These are phyloP conservation scores for Hemibagrus guttatus DNA, from an alignment of 2,797 vertebrate genomes.

Conservation along the genomic window DNA sequence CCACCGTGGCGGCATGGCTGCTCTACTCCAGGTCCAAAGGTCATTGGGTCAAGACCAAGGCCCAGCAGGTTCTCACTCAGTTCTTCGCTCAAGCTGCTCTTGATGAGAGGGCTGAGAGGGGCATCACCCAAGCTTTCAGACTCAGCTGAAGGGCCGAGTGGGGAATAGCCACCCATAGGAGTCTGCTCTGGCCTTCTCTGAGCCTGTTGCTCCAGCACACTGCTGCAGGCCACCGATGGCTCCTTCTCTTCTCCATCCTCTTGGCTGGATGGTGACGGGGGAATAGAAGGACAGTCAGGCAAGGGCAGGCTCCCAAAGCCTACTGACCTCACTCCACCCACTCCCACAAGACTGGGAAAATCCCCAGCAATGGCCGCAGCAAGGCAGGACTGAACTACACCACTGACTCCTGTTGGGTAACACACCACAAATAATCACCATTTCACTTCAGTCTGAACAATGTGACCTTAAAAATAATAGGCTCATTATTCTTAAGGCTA, in stretches of 20 bases:
- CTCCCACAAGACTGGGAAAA: slow-evolving; percentile 71
- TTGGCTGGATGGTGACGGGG: slow-evolving; percentile 76
- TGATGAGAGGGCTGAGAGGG: slow-evolving; percentile 86
- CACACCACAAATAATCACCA: slow-evolving; percentile 3
- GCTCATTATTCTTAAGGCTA: not conserved
- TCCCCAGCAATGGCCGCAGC: slow-evolving; percentile 69
- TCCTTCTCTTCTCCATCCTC: slow-evolving; percentile 79
- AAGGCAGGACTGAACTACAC: slow-evolving; percentile 72
- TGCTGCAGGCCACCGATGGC: slow-evolving; percentile 56
- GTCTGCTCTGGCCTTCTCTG: slow-evolving; percentile 60
- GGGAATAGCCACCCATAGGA: slow-evolving; percentile 68
- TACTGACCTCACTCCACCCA: slow-evolving; percentile 61
- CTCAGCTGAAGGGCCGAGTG: slow-evolving; percentile 76
- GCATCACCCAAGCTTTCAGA: slow-evolving; percentile 82
- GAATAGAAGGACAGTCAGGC: slow-evolving; percentile 73
- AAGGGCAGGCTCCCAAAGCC: slow-evolving; percentile 67
- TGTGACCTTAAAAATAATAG: not conserved
- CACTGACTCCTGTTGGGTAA: slow-evolving; percentile 56
- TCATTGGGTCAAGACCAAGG: slow-evolving; percentile 79
- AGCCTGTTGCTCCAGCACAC: slow-evolving; percentile 58
- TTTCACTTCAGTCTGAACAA: not conserved
- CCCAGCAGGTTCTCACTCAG: slow-evolving; percentile 85
- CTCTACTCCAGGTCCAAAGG: slow-evolving; percentile 78
- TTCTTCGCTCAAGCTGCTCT: slow-evolving; percentile 86
- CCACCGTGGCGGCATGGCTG: slow-evolving; percentile 75